Percentiles rank a stretch among this genome's conserved stretches.
Evolutionary conservation across 2,888 invertebrate genomes (phyloP).

Genomic region (Nowickia ferox): DNA sequence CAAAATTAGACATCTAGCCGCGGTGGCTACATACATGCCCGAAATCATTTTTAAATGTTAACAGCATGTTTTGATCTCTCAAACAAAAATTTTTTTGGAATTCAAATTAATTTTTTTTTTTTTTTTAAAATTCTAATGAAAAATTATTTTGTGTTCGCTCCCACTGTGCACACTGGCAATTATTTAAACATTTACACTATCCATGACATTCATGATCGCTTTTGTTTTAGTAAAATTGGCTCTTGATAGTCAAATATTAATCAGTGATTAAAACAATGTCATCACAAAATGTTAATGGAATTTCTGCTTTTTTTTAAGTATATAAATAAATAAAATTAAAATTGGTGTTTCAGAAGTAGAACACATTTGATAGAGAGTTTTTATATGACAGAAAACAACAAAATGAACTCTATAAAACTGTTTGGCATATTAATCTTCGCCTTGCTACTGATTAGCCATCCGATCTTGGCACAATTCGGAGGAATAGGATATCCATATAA

Average conservation of each 20-base stretch:
- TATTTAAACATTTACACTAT: neutral
- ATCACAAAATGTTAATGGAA: slow-evolving; percentile 3
- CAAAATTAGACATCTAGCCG: no score
- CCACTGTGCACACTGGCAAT: no score
- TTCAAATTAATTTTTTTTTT: no score
- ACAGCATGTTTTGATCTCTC: no score
- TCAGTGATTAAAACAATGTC: slow-evolving; percentile 38
- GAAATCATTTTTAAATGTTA: no score
- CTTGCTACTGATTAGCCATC: slow-evolving; percentile 3
- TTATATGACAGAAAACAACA: neutral
- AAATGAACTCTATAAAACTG: slow-evolving; percentile 28
- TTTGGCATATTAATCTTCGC: neutral
- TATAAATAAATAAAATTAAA: slow-evolving; percentile 29
- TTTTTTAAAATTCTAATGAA: no score
- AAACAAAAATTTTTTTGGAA: no score
- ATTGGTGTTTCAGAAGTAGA: neutral
- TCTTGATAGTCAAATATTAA: slow-evolving; percentile 25
- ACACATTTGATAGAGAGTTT: neutral
- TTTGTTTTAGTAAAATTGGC: slow-evolving; percentile 21
- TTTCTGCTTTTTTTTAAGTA: slow-evolving; percentile 15
- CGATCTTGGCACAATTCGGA: slow-evolving; percentile 53
- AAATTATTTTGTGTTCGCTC: no score
- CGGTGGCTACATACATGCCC: no score
- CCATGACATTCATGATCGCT: slow-evolving; percentile 30
- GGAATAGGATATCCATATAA: slow-evolving; percentile 56